Base-by-base conservation (phyloP, 2,888 invertebrate species). In the Andrena fulva region DNA sequence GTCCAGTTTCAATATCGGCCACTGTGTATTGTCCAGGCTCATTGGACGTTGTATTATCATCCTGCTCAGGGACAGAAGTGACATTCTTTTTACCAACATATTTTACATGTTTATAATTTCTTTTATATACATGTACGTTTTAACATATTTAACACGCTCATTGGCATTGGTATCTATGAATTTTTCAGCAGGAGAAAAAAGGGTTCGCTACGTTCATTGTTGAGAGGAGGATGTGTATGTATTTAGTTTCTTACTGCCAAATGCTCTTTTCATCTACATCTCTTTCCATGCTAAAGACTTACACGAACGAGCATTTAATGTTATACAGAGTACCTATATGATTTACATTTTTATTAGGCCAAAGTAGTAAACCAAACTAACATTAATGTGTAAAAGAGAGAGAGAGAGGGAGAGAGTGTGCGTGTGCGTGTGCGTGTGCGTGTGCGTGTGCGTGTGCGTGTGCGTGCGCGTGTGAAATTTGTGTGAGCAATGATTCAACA, bases 341-440 rank as follows among this genome's bases (percentile, higher is more conserved):
- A 75, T 81, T 79, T 88, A 82, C 68, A 73, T 66, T 78, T 85
- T 74, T 67, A 76, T 87, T 78, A 80, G 88, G 88, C 88, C 88
- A 88, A 88, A 88, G 88, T 87, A 80, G 80, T 75, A 88, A 64
- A 88, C 88, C 88, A 88, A 88, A 88, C 80, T 77, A 85, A 80
- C 64, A 80, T 81, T 82, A 77, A 68, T 79, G 56, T 78, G 71
- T 80, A 85, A 80, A 83, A 63, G 62, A 60, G 35, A n/a, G 63
- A 68, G 20, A 8, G 48, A 8, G 20, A 62, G 68, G 27, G 31
- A 20, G 24, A 20, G 35, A 20, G 20, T 20, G 42, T 42, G 42
- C 1, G 10, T 42, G 42, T 42, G 16, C 16, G 50, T 50, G 50
- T 50, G 50, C 16, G 16, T 50, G 50, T 2, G 50, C 16, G 12